phyloP scores from a whole-genome alignment of 1,140 invertebrate species.

The Trichoplusia ni region DNA sequence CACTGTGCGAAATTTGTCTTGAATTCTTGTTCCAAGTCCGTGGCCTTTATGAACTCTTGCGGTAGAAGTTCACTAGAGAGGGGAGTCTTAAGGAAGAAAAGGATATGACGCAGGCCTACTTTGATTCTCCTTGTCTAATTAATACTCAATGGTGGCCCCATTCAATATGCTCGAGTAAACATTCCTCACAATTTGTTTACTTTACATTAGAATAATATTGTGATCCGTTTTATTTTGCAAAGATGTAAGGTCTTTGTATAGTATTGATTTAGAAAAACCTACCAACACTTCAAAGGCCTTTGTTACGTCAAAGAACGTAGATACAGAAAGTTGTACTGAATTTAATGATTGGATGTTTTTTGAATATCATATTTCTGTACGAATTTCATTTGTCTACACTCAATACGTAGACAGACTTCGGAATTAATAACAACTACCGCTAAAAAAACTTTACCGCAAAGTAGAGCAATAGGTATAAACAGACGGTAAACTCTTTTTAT shows the following conservation, averaged over 20 bases:
- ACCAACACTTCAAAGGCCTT: conserved; percentile 32
- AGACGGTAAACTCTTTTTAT: no score
- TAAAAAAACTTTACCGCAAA: no score
- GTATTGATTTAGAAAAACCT: conserved; percentile 31
- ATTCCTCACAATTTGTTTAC: conserved; percentile 4
- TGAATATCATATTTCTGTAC: background rate
- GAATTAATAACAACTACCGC: no score
- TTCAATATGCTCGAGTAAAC: conserved; percentile 2
- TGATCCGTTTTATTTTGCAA: conserved; percentile 25
- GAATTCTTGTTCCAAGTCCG: no score
- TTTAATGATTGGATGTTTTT: conserved; percentile 4
- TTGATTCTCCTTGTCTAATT: background rate
- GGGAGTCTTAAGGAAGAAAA: no score
- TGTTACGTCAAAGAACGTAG: conserved; percentile 28
- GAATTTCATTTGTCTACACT: no score
- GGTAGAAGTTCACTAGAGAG: no score
- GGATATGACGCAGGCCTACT: no score
- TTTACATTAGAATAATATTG: conserved; percentile 19
- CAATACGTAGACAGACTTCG: no score
- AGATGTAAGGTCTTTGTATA: conserved; percentile 10
- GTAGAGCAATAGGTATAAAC: no score
- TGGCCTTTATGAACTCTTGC: no score
- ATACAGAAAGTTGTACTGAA: conserved; percentile 1
- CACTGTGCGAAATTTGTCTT: no score
- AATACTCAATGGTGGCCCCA: background rate